phyloP scores from a whole-genome alignment of 2,113 vertebrate genomes.

The Centropristis striata region DNA sequence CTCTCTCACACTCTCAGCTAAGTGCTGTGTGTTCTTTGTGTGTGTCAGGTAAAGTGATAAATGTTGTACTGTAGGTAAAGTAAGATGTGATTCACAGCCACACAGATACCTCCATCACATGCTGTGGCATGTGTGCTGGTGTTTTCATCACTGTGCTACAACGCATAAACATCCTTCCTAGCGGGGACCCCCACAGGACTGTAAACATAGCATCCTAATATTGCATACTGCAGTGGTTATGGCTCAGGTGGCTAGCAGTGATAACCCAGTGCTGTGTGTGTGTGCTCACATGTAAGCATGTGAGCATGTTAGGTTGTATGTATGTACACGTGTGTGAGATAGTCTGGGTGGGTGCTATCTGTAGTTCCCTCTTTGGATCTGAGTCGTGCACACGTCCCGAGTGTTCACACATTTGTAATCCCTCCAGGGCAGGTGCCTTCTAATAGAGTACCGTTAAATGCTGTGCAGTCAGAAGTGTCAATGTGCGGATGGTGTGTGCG shows the following conservation, averaged over 20 bases:
- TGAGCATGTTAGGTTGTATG: constrained; percentile 26
- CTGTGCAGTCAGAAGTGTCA: constrained; percentile 74
- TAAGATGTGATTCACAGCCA: constrained; percentile 33
- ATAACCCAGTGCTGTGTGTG: constrained; percentile 39
- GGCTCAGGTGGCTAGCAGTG: constrained; percentile 25
- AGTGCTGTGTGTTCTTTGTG: constrained; percentile 67
- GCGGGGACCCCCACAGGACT: constrained; percentile 36
- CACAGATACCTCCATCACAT: constrained; percentile 63
- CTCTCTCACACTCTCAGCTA: constrained; percentile 61
- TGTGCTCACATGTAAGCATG: constrained; percentile 40
- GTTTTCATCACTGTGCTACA: constrained; percentile 50
- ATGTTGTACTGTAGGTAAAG: constrained; percentile 52
- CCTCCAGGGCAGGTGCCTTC: constrained; percentile 70
- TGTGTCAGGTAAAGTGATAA: constrained; percentile 60
- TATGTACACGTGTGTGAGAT: neutral
- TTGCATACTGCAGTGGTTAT: constrained; percentile 2
- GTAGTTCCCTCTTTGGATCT: constrained; percentile 39
- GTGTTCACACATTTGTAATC: constrained; percentile 70
- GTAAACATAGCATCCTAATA: constrained; percentile 30
- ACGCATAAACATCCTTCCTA: constrained; percentile 16
- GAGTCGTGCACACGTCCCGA: constrained; percentile 41
- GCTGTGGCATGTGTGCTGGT: constrained; percentile 56
- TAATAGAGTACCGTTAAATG: constrained; percentile 71
- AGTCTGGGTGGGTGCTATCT: constrained; percentile 36
- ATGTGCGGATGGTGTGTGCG: constrained; percentile 54